A percentile compares a stretch with the other conserved stretches of the same genome.
These are phyloP conservation scores for Onychostruthus taczanowskii DNA, from an alignment of 2,113 vertebrate species.

Conservation along the genomic window DNA sequence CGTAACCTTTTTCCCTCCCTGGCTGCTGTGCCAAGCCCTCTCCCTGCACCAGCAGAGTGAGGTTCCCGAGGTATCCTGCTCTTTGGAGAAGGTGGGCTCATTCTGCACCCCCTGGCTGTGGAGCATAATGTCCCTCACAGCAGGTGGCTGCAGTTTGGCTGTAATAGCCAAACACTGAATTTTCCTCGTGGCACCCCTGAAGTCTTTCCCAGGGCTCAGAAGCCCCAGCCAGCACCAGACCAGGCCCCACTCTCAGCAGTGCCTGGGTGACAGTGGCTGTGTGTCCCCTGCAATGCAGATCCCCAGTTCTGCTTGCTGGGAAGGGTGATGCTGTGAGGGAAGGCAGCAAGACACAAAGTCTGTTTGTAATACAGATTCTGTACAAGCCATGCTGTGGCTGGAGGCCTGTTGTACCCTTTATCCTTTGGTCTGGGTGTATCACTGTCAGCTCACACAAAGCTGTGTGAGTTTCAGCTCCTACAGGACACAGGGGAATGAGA, in stretches of 20 bases:
- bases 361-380: background rate
- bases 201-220: background rate
- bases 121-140: background rate
- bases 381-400: accelerated
- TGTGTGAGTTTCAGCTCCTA: background rate
- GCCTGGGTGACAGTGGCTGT: background rate
- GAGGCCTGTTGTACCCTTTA: background rate
- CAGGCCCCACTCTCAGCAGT: accelerated
- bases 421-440: background rate
- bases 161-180: background rate
- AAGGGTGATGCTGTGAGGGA: accelerated
- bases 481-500: background rate
- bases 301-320: background rate
- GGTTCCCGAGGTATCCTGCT: background rate
- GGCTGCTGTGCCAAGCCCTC: background rate
- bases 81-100: background rate
- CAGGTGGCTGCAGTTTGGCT: background rate
- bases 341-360: background rate
- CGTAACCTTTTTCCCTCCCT: background rate
- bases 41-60: background rate
- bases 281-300: background rate
- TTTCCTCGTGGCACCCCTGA: background rate
- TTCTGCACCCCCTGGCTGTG: background rate
- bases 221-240: background rate
- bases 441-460: background rate